Evolutionary conservation across 2,113 vertebrate species (phyloP).

Genomic region (Labeo catla): DNA sequence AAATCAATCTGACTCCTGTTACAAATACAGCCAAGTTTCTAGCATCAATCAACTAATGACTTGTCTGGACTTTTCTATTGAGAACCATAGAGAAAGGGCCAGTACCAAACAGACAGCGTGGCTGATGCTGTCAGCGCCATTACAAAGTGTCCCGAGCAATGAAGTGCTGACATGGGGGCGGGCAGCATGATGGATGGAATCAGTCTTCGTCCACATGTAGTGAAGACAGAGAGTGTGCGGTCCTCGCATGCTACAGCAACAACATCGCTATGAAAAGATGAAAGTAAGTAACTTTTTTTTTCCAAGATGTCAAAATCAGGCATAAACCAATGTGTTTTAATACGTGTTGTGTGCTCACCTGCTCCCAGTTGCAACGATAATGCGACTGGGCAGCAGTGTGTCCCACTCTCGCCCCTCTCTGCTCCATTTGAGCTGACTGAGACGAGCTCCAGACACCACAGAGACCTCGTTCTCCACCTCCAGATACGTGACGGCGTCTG

Average conservation of each 20-base stretch:
- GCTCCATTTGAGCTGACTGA: slow-evolving; percentile 91
- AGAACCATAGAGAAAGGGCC: background rate
- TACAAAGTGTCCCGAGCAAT: slow-evolving; percentile 89
- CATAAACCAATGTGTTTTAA: background rate
- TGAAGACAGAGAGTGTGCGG: slow-evolving; percentile 90
- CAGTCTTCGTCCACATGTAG: slow-evolving; percentile 89
- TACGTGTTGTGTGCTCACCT: slow-evolving; percentile 72
- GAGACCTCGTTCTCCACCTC: slow-evolving; percentile 95
- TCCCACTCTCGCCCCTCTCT: slow-evolving; percentile 92
- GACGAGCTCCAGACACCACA: slow-evolving; percentile 80
- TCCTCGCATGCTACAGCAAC: slow-evolving; percentile 91
- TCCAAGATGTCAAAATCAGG: background rate
- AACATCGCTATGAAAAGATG: slow-evolving; percentile 78
- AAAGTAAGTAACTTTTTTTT: background rate
- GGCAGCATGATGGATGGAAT: slow-evolving; percentile 90
- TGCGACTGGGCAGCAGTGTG: slow-evolving; percentile 86
- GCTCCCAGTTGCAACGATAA: slow-evolving; percentile 89
- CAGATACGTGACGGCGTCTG: slow-evolving; percentile 89
- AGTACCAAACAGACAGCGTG: slow-evolving; percentile 89
- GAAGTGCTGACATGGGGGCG: slow-evolving; percentile 86
- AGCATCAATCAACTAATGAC: background rate
- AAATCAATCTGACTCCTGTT: background rate
- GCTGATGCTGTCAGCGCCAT: slow-evolving; percentile 92
- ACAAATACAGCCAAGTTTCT: background rate
- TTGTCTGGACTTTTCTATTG: background rate